A percentile compares a stretch with the other conserved stretches of the same genome.
Evolutionary conservation across 2,113 vertebrate species (phyloP).

Genomic region (Polyodon spathula): DNA sequence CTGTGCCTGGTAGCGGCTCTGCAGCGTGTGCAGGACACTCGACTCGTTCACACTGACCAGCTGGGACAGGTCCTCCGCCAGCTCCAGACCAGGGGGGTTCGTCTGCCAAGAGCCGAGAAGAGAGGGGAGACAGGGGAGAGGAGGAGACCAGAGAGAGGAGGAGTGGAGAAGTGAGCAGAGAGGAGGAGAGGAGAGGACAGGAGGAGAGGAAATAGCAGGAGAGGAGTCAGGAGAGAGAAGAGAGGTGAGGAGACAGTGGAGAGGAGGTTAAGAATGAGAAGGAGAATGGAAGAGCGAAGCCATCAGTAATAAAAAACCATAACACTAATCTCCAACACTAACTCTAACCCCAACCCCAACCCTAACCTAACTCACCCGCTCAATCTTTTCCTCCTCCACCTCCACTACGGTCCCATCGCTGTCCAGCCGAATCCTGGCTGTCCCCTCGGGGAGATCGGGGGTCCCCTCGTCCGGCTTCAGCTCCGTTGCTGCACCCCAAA

Average conservation of each 20-base stretch:
- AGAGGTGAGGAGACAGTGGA: not conserved
- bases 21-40: constrained; percentile 66
- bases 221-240: not conserved
- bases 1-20: constrained; percentile 51
- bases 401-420: constrained; percentile 53
- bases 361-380: constrained; percentile 70
- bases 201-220: not conserved
- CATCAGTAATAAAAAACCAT: no score
- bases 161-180: not conserved
- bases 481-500: constrained; percentile 73
- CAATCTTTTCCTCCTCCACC: constrained; percentile 63
- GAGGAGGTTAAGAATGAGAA: not conserved
- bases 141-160: no score
- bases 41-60: constrained; percentile 73
- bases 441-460: constrained; percentile 63
- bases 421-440: constrained; percentile 65
- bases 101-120: constrained; percentile 44
- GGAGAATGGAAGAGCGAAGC: no score
- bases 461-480: constrained; percentile 90
- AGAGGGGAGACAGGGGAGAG: not conserved
- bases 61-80: constrained; percentile 69
- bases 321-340: no score
- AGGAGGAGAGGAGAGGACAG: not conserved
- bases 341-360: no score
- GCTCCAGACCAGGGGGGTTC: constrained; percentile 72